Evolutionary conservation across 1,140 invertebrate species (phyloP).

Genomic region (Penaeus vannamei): DNA sequence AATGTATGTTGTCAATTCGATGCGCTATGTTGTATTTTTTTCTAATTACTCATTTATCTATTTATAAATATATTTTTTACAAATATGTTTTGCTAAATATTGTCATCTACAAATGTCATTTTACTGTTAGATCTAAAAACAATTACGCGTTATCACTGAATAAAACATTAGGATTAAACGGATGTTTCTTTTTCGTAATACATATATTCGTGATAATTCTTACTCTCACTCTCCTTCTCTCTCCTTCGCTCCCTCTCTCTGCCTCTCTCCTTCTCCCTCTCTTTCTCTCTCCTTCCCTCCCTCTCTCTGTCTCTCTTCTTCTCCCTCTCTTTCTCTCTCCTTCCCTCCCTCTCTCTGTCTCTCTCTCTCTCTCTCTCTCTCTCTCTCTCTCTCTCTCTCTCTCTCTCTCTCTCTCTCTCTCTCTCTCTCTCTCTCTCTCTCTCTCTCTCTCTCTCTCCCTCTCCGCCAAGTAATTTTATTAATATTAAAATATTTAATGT

Average conservation of each 20-base stretch:
- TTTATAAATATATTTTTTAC: no score
- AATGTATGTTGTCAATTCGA: no score
- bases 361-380: slow-evolving; percentile 11
- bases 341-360: not conserved
- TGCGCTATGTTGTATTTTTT: no score
- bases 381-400: slow-evolving; percentile 11
- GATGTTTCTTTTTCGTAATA: no score
- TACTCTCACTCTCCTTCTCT: not conserved
- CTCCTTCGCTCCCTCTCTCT: no score
- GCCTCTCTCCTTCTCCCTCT: not conserved
- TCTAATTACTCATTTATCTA: no score
- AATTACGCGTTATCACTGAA: no score
- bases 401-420: slow-evolving; percentile 11
- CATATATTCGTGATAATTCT: no score
- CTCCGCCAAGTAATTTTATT: slow-evolving; percentile 12
- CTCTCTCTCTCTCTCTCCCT: slow-evolving; percentile 10
- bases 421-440: slow-evolving; percentile 11
- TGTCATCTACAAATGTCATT: no score
- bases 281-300: not conserved
- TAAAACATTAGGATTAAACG: no score
- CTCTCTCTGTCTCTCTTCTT: not conserved
- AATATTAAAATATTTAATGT: not conserved
- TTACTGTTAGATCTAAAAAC: no score
- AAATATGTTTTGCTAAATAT: no score
- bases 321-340: not conserved